A percentile compares a stretch with the other conserved stretches of the same genome.
phyloP scores from a whole-genome alignment of 1,140 invertebrate genomes.

The Caenorhabditis elegans region WBcel235 BX284605.5:5931501-5932000 shows the following conservation, averaged over 20 bases:
- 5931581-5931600: not conserved
- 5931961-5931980: no score
- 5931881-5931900: not conserved
- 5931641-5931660: not conserved
- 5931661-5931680: constrained; percentile 13
- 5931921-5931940: not conserved
- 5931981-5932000: no score
- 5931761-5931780: not conserved
- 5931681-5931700: not conserved
- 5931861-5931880: constrained; percentile 20
- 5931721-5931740: not conserved
- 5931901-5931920: constrained; percentile 1
- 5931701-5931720: not conserved
- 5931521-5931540: constrained; percentile 12
- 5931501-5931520: not conserved
- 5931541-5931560: not conserved
- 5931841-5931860: constrained; percentile 1
- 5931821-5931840: not conserved
- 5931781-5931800: not conserved
- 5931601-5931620: not conserved
- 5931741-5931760: not conserved
- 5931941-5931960: no score
- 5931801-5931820: not conserved
- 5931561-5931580: not conserved
- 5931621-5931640: constrained; percentile 18